Evolutionary conservation across 2,113 vertebrate species (phyloP).

Genomic region (Garra rufa): DNA sequence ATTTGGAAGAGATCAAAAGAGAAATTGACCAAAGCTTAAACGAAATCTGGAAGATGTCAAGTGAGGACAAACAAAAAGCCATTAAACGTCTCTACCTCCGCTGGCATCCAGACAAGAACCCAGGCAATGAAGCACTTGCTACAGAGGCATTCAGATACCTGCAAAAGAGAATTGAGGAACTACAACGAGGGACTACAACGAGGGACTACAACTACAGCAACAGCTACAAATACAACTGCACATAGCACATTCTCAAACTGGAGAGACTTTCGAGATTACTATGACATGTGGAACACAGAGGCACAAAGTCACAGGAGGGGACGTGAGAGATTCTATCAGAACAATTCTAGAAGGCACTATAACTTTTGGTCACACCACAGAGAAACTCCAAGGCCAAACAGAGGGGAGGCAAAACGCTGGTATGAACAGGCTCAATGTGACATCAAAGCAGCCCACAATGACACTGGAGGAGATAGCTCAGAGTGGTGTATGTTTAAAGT

Average conservation of each 20-base stretch:
- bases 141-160: constrained; percentile 76
- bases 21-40: constrained; percentile 75
- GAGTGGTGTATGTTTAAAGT: constrained; percentile 84
- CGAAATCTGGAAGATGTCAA: constrained; percentile 72
- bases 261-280: constrained; percentile 63
- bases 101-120: constrained; percentile 84
- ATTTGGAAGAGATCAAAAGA: constrained; percentile 72
- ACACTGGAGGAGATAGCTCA: constrained; percentile 59
- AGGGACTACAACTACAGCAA: too few relatives aligned
- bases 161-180: constrained; percentile 67
- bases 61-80: constrained; percentile 71
- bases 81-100: constrained; percentile 76
- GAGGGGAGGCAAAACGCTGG: constrained; percentile 77
- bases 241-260: neutral
- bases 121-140: constrained; percentile 60
- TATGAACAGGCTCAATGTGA: constrained; percentile 79
- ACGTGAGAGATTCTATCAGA: constrained; percentile 61
- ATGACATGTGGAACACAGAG: constrained; percentile 73
- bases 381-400: constrained; percentile 63
- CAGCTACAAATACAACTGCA: neutral
- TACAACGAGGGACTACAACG: constrained; percentile 37
- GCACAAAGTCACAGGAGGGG: constrained; percentile 68
- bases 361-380: constrained; percentile 72
- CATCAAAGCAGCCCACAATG: constrained; percentile 70
- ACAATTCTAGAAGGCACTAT: constrained; percentile 51